Base-by-base conservation (phyloP, 2,888 invertebrate species). In the Galerucella nymphaeae region DNA sequence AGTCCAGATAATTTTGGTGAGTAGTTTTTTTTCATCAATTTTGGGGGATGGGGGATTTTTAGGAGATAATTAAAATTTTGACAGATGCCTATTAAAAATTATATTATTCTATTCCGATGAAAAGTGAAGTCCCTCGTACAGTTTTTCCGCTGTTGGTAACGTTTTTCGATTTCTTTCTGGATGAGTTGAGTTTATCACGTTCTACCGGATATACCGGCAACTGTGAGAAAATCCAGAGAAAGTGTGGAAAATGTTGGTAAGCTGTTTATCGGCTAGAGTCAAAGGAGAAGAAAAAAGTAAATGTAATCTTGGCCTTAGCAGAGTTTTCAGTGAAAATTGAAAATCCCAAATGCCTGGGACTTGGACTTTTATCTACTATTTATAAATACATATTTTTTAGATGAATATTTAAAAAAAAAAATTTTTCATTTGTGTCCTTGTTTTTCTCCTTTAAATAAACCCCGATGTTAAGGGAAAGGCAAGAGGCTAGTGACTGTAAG, bases 1-100 rank as follows among this genome's bases (percentile, higher is more conserved):
- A 86, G 83, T 76, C 89, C 89, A 74, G 87, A 93, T 87, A 93
- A 93, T 87, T 95, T 93, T 87, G 95, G 94, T 88, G 80, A 84
- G 85, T 82, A 69, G 72, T 77, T 78, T 73, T 71, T 61, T 61
- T 18, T 61, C 45, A 14, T 13, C 2, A 45, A 45, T 45, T 45
- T 45, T 10, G 45, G 1, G 45, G 30, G n/a, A n/a, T n/a, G n/a
- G n/a, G n/a, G n/a, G n/a, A n/a, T n/a, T n/a, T n/a, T n/a, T n/a
- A 30, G 8, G 8, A 30, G 8, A 30, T 30, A 30, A 2, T 8
- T 0, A 8, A 6, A 30, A 30, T 30, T 30, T 30, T 30, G 8
- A 30, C 5, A 30, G 30, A 30, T 30, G 30, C 2, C 0, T 30
- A 23, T 23, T 3, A 23, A 23, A 2, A 2, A 23, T 2, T 23